Conservation (phyloP, 2,888 invertebrate genomes). For the Vannuccia rotundouncinata region DNA sequence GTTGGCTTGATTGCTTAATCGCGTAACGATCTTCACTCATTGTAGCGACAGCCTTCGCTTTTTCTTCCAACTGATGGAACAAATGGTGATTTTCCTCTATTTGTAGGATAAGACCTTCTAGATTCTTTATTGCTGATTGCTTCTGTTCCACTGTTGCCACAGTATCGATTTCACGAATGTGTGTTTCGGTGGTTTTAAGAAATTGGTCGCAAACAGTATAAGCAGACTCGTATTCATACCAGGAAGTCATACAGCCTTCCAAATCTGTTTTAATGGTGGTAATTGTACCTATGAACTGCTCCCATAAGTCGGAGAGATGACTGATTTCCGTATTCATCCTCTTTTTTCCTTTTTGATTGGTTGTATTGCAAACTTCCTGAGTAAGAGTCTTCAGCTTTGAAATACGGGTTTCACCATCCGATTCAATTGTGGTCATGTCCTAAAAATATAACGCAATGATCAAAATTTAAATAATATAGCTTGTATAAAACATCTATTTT, state of each 20-base stretch:
- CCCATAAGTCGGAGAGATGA: neutral
- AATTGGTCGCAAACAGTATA: neutral
- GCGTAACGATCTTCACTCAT: constrained; percentile 7
- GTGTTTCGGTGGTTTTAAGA: constrained; percentile 10
- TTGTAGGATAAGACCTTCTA: neutral
- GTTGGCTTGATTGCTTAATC: neutral
- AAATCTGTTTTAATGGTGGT: neutral
- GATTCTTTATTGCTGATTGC: neutral
- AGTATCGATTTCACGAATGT: constrained; percentile 22
- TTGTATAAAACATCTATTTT: no score
- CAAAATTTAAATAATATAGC: no score
- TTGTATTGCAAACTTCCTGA: constrained; percentile 66
- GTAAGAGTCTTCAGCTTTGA: constrained; percentile 73
- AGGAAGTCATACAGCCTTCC: neutral
- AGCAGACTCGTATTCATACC: constrained; percentile 27
- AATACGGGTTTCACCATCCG: constrained; percentile 72
- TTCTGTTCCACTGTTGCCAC: constrained; percentile 5
- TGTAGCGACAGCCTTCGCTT: neutral
- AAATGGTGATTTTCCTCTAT: neutral
- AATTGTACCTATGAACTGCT: neutral
- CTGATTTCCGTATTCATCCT: neutral
- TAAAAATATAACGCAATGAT: no score
- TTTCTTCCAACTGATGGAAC: constrained; percentile 2
- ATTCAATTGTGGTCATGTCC: constrained; percentile 70
- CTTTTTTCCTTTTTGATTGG: neutral